Conservation (phyloP, 2,113 vertebrate species). For the Zingel zingel region DNA sequence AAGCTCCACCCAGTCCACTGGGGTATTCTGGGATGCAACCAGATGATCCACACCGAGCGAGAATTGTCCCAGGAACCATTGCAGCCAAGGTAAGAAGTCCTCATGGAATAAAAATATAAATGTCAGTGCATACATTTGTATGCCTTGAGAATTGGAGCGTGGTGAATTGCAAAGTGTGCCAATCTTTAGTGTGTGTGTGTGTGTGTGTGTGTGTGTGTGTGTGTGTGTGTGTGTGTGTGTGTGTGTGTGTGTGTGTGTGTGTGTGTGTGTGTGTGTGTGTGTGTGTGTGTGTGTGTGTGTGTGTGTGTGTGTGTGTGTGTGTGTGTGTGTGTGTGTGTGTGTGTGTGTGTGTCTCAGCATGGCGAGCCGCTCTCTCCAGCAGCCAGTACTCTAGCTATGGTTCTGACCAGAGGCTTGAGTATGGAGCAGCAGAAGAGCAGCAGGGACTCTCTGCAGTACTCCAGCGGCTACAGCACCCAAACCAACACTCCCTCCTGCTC, state of each 20-base stretch:
- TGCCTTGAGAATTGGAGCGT: not conserved
- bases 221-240: too few species aligned
- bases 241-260: too few species aligned
- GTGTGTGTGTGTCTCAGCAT: conserved; percentile 79
- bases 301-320: not conserved
- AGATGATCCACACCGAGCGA: conserved; percentile 87
- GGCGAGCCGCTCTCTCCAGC: conserved; percentile 93
- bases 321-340: conserved; percentile 10
- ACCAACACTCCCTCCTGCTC: conserved; percentile 98
- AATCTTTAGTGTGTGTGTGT: conserved; percentile 31
- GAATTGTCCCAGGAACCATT: conserved; percentile 87
- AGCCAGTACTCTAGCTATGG: conserved; percentile 95
- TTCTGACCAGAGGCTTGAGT: conserved; percentile 94
- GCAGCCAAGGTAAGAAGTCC: conserved; percentile 87
- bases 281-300: too few species aligned
- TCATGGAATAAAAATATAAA: conserved; percentile 19
- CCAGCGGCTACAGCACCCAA: conserved; percentile 97
- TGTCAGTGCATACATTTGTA: conserved; percentile 12
- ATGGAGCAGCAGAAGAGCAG: conserved; percentile 98
- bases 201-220: too few species aligned
- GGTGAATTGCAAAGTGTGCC: conserved; percentile 23
- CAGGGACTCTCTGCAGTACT: conserved; percentile 96
- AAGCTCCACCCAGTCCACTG: conserved; percentile 78
- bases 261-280: too few species aligned
- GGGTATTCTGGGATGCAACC: conserved; percentile 77